phyloP scores from a whole-genome alignment of 2,113 vertebrate species.

The Anoplopoma fimbria region DNA sequence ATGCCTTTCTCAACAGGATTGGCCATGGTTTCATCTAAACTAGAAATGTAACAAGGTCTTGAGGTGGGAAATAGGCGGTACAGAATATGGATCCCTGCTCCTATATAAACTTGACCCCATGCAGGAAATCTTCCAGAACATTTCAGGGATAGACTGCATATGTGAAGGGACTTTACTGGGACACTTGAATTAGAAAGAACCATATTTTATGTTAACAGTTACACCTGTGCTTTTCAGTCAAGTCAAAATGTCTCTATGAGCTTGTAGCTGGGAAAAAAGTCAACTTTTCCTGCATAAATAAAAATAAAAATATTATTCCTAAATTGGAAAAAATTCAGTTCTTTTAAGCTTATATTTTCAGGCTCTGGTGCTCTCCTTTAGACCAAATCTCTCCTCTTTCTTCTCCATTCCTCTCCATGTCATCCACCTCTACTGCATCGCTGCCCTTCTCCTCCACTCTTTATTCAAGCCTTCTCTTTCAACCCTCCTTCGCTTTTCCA shows the following conservation, averaged over 20 bases:
- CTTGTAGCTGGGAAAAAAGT: not conserved
- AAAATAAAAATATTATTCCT: not conserved
- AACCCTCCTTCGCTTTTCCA: constrained; percentile 27
- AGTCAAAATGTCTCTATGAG: not conserved
- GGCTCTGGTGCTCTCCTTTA: not conserved
- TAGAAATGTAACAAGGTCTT: too few species aligned
- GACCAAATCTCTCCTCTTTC: not conserved
- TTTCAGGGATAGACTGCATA: not conserved
- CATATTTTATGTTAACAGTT: not conserved
- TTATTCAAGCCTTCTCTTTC: constrained; percentile 42
- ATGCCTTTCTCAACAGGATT: too few species aligned
- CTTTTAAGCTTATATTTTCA: not conserved
- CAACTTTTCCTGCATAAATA: not conserved
- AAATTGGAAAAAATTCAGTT: not conserved
- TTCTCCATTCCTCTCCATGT: not conserved
- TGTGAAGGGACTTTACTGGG: not conserved
- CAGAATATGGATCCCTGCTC: too few species aligned
- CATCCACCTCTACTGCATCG: constrained; percentile 17
- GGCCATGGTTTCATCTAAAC: too few species aligned
- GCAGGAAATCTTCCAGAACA: too few species aligned
- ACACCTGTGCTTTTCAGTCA: not conserved
- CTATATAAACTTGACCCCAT: too few species aligned
- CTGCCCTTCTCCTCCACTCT: constrained; percentile 12
- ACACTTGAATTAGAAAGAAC: not conserved
- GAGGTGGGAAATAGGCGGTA: too few species aligned